Percentiles rank a stretch among this genome's conserved stretches.
phyloP scores from a whole-genome alignment of 2,888 invertebrate species.

The Rotaria sp. region DNA sequence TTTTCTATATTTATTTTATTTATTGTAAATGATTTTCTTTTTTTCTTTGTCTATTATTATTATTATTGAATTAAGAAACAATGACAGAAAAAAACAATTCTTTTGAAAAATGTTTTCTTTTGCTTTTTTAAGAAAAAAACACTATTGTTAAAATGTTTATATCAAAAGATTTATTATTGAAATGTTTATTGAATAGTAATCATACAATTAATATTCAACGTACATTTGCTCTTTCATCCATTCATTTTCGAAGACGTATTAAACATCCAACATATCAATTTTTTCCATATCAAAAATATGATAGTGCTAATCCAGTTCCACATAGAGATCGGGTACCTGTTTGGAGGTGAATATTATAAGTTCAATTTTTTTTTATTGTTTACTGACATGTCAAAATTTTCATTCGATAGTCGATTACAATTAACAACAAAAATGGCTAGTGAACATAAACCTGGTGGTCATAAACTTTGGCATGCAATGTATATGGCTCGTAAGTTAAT shows the following conservation, averaged over 20 bases:
- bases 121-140: background rate
- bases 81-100: background rate
- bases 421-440: constrained; percentile 8
- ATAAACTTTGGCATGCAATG: constrained; percentile 13
- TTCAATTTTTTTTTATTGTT: too few relatives aligned
- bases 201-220: background rate
- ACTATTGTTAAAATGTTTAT: background rate
- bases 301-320: background rate
- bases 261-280: constrained; percentile 8
- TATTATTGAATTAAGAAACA: background rate
- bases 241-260: constrained; percentile 10
- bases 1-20: constrained; percentile 21
- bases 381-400: background rate
- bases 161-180: background rate
- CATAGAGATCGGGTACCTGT: background rate
- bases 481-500: constrained; percentile 7
- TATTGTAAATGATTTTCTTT: background rate
- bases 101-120: background rate
- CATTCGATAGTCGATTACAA: background rate
- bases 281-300: constrained; percentile 15
- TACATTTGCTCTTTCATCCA: background rate
- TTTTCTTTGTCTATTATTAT: background rate
- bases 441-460: constrained; percentile 2
- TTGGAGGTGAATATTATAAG: background rate
- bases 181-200: background rate